Evolutionary conservation across 2,113 vertebrate species (phyloP), one percentile per base, ranked within the genome.

Genomic region (Tetrao urogallus): DNA sequence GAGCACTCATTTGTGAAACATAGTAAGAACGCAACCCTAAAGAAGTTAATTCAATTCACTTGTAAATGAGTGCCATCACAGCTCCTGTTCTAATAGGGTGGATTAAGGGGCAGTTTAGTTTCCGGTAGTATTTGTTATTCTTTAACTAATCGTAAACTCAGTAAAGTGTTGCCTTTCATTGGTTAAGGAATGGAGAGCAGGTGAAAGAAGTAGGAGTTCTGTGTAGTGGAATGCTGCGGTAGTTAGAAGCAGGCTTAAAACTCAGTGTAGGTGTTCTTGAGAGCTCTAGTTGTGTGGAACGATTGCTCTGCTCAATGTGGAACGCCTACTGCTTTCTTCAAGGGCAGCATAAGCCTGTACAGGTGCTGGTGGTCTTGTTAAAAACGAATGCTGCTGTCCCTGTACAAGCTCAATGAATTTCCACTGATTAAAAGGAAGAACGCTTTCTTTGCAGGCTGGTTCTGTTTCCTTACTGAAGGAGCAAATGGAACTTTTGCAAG

Each of bases 1-100:
- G 42, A 22, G 9, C 25, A 17, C 11, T 43, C 13, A 8, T 17
- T 19, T 30, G 6, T 91, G 40, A 75, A 82, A 30, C 4, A 2
- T 2, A 11, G 21, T 65, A 25, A 66, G 32, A 89, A 48, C 22
- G 27, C 10, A 75, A 24, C 38, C 18, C 17, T 72, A 36, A 42
- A 1, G 5, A 34, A 14, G 2, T 58, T 52, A 8, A 0, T 66
- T 60, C 14, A 57, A 8, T 10, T 19, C 16, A 8, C 0, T 0
- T 32, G 3, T 54, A 18, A 42, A 19, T 11, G 13, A 38, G 3
- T 60, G 38, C 14, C 8, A 42, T 43, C n/a, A 5, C 64, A 58
- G 45, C 30, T 8, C 7, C 8, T 64, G 4, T 38, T 60, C 13
- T 58, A 6, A 1, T 11, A 6, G 7, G 6, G 14, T 52, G 40